These are phyloP conservation scores for Drosophila teissieri DNA, from an alignment of 1,140 invertebrate genomes.

Conservation along the genomic window DNA sequence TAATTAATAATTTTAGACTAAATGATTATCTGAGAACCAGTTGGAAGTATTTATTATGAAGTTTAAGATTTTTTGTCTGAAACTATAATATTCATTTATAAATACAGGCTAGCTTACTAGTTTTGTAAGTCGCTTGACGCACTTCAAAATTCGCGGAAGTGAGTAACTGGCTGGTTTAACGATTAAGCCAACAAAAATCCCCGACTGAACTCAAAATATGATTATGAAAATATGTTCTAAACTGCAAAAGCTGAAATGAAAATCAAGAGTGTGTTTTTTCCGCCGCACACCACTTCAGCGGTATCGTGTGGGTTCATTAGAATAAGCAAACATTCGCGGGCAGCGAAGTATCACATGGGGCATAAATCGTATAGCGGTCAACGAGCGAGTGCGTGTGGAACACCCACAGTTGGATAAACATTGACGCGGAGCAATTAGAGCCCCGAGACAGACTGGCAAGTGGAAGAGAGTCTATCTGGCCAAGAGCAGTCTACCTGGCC, in stretches of 20 bases:
- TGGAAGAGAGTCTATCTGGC: conserved; percentile 35
- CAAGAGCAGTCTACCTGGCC: conserved; percentile 11
- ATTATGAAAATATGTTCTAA: not conserved
- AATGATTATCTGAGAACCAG: too few species aligned
- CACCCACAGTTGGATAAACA: conserved; percentile 78
- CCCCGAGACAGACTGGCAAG: conserved; percentile 58
- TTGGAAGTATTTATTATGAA: not conserved
- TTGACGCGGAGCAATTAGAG: conserved; percentile 76
- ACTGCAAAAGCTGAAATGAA: not conserved
- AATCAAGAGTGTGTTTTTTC: not conserved
- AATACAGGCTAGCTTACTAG: too few species aligned
- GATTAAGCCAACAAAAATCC: not conserved
- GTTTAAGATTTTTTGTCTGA: too few species aligned
- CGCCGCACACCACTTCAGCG: not conserved
- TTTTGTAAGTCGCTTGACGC: not conserved
- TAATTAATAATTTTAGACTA: too few species aligned
- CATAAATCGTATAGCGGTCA: conserved; percentile 57
- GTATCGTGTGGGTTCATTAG: conserved; percentile 61
- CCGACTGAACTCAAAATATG: not conserved
- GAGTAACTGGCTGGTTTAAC: not conserved
- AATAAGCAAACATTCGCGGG: conserved; percentile 66
- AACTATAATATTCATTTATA: not conserved
- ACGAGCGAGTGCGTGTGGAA: conserved; percentile 66
- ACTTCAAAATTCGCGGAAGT: not conserved
- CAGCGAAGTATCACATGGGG: conserved; percentile 24